phyloP scores from a whole-genome alignment of 2,888 invertebrate genomes.

The Patella depressa region DNA sequence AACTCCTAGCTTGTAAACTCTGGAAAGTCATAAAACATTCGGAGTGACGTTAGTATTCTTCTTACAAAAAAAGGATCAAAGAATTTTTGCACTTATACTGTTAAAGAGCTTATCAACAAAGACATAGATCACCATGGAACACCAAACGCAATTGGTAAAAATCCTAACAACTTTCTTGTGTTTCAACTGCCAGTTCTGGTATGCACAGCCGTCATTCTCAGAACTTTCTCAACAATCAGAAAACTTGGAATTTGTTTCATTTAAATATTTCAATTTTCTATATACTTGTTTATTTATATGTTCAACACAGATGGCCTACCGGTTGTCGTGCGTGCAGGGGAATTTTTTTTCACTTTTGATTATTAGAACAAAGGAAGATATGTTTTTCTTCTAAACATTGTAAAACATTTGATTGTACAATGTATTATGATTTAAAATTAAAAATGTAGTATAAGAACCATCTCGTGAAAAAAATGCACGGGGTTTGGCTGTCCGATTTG shows the following conservation, averaged over 20 bases:
- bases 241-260: constrained; percentile 1
- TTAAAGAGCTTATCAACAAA: constrained; percentile 12
- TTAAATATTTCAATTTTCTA: constrained; percentile 7
- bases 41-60: not conserved
- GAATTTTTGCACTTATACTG: constrained; percentile 6
- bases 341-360: not conserved
- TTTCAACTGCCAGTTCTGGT: constrained; percentile 5
- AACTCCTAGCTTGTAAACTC: not conserved
- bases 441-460: too few species aligned
- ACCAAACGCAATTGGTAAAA: constrained; percentile 10
- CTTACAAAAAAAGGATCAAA: constrained; percentile 6
- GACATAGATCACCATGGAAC: constrained; percentile 6
- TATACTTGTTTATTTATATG: constrained; percentile 7
- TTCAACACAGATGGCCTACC: not conserved
- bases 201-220: not conserved
- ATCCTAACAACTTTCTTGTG: not conserved
- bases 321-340: not conserved
- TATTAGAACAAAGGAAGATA: too few species aligned
- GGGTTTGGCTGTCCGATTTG: too few species aligned
- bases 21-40: not conserved
- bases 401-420: too few species aligned
- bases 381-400: too few species aligned
- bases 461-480: too few species aligned
- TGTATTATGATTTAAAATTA: too few species aligned
- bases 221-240: not conserved